Evolutionary conservation across 1,140 invertebrate genomes (phyloP).

Genomic region (Orius insidiosus): DNA sequence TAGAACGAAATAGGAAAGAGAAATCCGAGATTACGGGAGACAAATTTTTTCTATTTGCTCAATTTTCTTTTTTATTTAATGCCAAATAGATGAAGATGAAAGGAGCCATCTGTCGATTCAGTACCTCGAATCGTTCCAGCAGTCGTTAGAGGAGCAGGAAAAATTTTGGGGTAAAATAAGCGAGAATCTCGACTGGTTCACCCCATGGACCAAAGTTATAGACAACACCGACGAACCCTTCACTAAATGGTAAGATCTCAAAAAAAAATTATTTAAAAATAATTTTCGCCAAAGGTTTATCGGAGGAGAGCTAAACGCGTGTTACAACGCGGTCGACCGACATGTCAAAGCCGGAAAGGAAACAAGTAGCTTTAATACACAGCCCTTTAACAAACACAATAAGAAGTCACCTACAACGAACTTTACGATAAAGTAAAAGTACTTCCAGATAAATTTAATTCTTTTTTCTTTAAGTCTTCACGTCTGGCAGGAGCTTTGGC

Average conservation of each 20-base stretch:
- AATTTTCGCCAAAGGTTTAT: constrained; percentile 43
- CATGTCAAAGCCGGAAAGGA: constrained; percentile 66
- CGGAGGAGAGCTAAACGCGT: constrained; percentile 79
- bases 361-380: constrained; percentile 65
- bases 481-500: constrained; percentile 57
- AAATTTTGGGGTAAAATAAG: constrained; percentile 74
- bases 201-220: constrained; percentile 64
- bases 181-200: constrained; percentile 56
- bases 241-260: constrained; percentile 76
- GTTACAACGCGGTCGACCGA: constrained; percentile 81
- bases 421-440: constrained; percentile 60
- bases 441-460: no score
- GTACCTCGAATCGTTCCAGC: constrained; percentile 47
- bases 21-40: no score
- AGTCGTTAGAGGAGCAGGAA: constrained; percentile 59
- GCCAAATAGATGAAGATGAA: constrained; percentile 8
- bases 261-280: not conserved
- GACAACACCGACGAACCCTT: constrained; percentile 70
- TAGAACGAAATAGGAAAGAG: no score
- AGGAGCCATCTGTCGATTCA: constrained; percentile 1
- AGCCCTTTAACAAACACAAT: constrained; percentile 65
- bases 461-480: constrained; percentile 38
- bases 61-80: no score
- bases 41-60: no score
- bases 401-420: constrained; percentile 59